Evolutionary conservation across 2,113 vertebrate genomes (phyloP).

Genomic region (Sialia sialis): DNA sequence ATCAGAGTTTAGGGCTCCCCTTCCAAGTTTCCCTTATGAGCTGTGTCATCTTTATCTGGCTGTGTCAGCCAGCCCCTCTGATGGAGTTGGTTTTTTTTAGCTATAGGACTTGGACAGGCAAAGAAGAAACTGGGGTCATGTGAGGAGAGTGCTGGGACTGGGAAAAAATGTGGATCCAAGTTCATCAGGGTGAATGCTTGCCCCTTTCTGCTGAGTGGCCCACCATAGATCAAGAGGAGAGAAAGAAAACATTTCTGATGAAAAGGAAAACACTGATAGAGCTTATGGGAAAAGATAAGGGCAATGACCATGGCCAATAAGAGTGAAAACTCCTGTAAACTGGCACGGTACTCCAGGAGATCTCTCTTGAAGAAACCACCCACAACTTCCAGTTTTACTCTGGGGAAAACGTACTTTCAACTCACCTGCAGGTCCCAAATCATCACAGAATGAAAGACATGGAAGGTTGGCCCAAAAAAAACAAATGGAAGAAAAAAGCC

Average conservation of each 20-base stretch:
- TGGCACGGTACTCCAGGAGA: neutral
- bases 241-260: neutral
- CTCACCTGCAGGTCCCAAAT: neutral
- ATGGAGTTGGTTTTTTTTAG: conserved; percentile 16
- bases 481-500: neutral
- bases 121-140: neutral
- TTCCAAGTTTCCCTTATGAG: neutral
- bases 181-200: neutral
- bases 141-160: neutral
- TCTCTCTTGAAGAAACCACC: neutral
- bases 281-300: conserved; percentile 13
- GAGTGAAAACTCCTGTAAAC: neutral
- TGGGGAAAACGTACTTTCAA: neutral
- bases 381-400: neutral
- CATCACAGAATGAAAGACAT: neutral
- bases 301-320: neutral
- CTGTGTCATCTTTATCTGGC: conserved; percentile 1
- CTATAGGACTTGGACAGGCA: neutral
- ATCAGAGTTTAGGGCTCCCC: neutral
- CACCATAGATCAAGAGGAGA: neutral
- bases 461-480: neutral
- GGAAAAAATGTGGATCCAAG: neutral
- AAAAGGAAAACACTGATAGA: conserved; percentile 20
- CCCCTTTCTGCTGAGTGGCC: neutral
- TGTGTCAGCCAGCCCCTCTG: neutral